Base-by-base conservation (phyloP, 1,140 invertebrate genomes). In the Scaptodrosophila lebanonensis region DNA sequence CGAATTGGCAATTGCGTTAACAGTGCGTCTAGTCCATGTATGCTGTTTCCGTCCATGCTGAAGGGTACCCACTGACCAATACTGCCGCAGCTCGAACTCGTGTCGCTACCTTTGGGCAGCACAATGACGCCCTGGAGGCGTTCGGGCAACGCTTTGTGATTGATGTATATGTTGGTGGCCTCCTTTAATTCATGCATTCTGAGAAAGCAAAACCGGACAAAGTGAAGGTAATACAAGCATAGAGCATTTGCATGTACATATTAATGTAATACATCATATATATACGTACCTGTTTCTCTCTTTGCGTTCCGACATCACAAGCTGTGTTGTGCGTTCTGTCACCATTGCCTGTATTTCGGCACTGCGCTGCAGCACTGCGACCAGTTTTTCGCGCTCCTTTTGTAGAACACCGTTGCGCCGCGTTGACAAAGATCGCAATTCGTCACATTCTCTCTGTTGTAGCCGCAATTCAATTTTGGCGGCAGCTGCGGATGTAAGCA, bases 101-200 rank as follows among this genome's bases (percentile, higher is more conserved):
- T n/a, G n/a, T n/a, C n/a, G n/a, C n/a, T n/a, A n/a, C n/a, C n/a
- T n/a, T 16, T 48, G 3, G 13, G n/a, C 35, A 30, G 7, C 11
- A 60, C 62, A 20, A 44, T 42, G 29, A 70, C 54, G n/a, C 75
- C 75, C 51, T 64, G 62, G 1, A 70, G 16, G 12, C 66, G 66
- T 16, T 25, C 39, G 8, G 75, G 75, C 22, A 82, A 22, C 8
- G 62, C 66, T 1, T 39, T 53, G 0, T 44, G 27, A 8, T 82
- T 82, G 1, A 82, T 47, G 11, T 45, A 67, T 1, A 51, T 75
- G 7, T 57, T 65, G 22, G 69, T 82, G 13, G 54, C 49, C 18
- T 66, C 47, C 12, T 61, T 73, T 30, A 82, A 32, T 17, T 29
- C 51, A 30, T 64, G 75, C 5, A 66, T 56, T 47, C 75, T 82